Conservation (phyloP, 1,140 invertebrate species). For the Drosophila punjabiensis region DNA sequence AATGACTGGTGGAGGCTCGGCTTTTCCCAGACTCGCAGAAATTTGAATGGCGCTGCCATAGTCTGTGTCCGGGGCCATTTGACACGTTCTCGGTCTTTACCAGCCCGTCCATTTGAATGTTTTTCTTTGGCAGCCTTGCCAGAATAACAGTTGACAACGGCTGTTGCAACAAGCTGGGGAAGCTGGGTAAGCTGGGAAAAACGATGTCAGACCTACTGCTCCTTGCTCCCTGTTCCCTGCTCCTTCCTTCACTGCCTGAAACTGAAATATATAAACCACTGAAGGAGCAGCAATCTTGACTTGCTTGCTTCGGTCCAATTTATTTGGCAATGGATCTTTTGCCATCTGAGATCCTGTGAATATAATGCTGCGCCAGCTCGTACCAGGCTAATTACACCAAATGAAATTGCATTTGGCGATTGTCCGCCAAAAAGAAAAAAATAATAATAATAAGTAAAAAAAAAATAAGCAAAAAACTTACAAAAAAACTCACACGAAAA, state of each 20-base stretch:
- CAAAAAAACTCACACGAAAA: slow-evolving; percentile 20
- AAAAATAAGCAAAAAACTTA: neutral
- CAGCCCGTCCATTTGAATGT: slow-evolving; percentile 32
- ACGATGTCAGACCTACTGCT: slow-evolving; percentile 22
- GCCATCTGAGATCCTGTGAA: neutral
- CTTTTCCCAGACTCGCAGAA: neutral
- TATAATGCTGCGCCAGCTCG: slow-evolving; percentile 10
- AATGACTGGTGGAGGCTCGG: neutral
- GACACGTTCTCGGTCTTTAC: slow-evolving; percentile 56
- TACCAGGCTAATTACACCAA: slow-evolving; percentile 38
- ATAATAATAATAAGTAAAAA: neutral
- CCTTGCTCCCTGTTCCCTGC: neutral
- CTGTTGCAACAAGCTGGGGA: slow-evolving; percentile 40
- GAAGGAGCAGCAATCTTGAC: neutral
- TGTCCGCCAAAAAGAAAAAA: slow-evolving; percentile 18
- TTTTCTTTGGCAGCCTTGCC: slow-evolving; percentile 15
- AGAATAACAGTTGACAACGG: slow-evolving; percentile 32
- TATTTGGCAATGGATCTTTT: slow-evolving; percentile 20
- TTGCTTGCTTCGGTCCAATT: slow-evolving; percentile 8
- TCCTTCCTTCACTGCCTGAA: neutral
- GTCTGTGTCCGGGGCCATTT: slow-evolving; percentile 47
- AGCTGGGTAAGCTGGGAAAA: slow-evolving; percentile 1
- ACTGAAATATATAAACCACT: slow-evolving; percentile 19
- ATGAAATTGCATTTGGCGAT: slow-evolving; percentile 49
- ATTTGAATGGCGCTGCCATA: neutral